Conservation (phyloP, 2,888 invertebrate species). For the Halictus ligatus region DNA sequence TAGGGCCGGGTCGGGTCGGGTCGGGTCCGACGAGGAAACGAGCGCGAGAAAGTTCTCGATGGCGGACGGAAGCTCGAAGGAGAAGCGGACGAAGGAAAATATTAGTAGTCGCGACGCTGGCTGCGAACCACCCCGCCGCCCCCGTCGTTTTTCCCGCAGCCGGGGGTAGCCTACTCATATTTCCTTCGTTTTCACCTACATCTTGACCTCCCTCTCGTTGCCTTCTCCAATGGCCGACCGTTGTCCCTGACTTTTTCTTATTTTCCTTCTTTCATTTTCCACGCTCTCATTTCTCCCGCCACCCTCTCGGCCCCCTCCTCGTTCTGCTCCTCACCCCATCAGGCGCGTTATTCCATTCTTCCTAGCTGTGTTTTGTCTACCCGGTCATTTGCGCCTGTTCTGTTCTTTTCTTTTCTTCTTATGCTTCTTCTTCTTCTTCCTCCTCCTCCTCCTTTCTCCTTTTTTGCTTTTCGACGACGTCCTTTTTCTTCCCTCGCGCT, state of each 20-base stretch:
- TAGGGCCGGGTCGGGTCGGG: background rate
- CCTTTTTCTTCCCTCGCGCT: background rate
- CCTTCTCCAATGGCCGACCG: conserved; percentile 4
- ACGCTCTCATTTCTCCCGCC: background rate
- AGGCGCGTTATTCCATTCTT: conserved; percentile 27
- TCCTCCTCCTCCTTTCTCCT: background rate
- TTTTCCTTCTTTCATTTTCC: conserved; percentile 17
- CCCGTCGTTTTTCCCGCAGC: background rate
- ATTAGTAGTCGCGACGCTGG: conserved; percentile 42
- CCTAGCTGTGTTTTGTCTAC: conserved; percentile 28
- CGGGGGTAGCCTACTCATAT: conserved; percentile 35
- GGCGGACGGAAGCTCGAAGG: conserved; percentile 32
- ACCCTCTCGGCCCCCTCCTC: background rate
- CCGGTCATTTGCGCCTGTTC: conserved; percentile 19
- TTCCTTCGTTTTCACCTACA: conserved; percentile 36
- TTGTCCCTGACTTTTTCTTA: conserved; percentile 18
- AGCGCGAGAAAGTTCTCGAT: conserved; percentile 35
- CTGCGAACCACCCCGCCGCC: conserved; percentile 3
- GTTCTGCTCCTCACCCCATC: background rate
- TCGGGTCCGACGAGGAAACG: conserved; percentile 21
- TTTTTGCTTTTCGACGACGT: background rate
- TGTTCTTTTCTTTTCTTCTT: background rate
- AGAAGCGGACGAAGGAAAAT: conserved; percentile 38
- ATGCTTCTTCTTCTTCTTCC: background rate
- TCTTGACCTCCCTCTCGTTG: conserved; percentile 37